These are phyloP conservation scores for Protaetia brevitarsis DNA, from an alignment of 1,140 invertebrate genomes.

Conservation along the genomic window DNA sequence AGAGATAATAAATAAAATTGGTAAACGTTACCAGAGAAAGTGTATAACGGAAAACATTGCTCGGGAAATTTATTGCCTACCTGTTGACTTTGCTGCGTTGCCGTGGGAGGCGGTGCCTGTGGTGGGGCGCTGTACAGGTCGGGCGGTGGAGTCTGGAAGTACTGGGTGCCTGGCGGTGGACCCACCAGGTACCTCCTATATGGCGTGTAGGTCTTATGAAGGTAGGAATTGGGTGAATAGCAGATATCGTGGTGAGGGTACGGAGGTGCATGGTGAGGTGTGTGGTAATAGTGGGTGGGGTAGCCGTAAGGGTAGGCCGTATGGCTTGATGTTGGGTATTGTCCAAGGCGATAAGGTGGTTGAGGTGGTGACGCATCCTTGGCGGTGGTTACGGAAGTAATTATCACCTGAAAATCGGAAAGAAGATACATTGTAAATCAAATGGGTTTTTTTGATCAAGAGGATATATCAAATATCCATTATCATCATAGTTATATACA, in stretches of 20 bases:
- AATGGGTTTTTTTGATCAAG: too few relatives aligned
- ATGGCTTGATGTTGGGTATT: conserved; percentile 36
- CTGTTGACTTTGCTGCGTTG: conserved; percentile 41
- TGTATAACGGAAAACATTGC: not conserved
- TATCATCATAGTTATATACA: too few relatives aligned
- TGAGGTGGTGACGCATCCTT: conserved; percentile 36
- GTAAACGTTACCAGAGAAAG: too few relatives aligned
- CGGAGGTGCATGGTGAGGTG: conserved; percentile 42
- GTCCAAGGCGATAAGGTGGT: conserved; percentile 35
- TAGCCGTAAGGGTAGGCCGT: conserved; percentile 44
- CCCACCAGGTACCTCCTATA: conserved; percentile 37
- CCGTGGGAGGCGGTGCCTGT: conserved; percentile 27
- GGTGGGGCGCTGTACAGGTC: conserved; percentile 40
- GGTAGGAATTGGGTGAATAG: conserved; percentile 40
- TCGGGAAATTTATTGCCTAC: conserved; percentile 24
- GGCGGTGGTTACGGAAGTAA: conserved; percentile 44
- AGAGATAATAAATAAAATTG: too few relatives aligned
- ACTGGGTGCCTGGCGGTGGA: conserved; percentile 32
- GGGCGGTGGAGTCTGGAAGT: conserved; percentile 46
- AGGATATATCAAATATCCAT: not conserved
- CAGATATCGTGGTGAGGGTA: conserved; percentile 47
- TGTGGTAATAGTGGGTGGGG: conserved; percentile 56
- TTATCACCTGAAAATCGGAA: conserved; percentile 46
- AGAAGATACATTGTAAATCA: conserved; percentile 17
- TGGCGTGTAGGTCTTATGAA: conserved; percentile 32